A percentile compares a stretch with the other conserved stretches of the same genome.
Evolutionary conservation across 2,113 vertebrate genomes (phyloP).

Genomic region (Zosterops borbonicus): DNA sequence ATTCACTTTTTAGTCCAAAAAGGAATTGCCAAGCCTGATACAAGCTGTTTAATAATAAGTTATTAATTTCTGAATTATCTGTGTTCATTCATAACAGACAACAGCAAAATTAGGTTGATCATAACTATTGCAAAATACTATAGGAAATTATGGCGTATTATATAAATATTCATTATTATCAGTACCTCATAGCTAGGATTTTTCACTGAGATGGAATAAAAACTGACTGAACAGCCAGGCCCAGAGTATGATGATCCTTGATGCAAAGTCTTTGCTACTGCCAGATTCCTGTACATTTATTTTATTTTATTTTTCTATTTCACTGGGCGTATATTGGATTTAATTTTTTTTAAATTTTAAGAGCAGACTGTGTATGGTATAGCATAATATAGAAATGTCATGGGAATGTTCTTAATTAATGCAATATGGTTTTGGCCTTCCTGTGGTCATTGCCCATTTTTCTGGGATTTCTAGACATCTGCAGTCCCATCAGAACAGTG

Average conservation of each 20-base stretch:
- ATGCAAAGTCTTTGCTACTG: neutral
- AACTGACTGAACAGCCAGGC: neutral
- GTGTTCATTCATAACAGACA: neutral
- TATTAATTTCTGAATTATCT: neutral
- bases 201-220: neutral
- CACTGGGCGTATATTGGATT: neutral
- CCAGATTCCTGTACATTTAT: neutral
- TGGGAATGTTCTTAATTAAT: neutral
- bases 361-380: neutral
- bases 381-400: neutral
- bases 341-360: neutral
- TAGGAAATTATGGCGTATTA: neutral
- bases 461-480: neutral
- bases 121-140: neutral
- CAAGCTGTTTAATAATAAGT: neutral
- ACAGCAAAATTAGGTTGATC: neutral
- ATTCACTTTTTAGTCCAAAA: neutral
- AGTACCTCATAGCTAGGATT: neutral
- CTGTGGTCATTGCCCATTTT: neutral
- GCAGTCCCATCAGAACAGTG: neutral
- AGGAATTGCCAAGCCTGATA: neutral
- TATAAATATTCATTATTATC: neutral
- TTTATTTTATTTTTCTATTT: neutral
- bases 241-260: rapidly evolving
- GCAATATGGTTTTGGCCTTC: neutral